Conservation (phyloP, 2,113 vertebrate species). For the Siphamia tubifer region DNA sequence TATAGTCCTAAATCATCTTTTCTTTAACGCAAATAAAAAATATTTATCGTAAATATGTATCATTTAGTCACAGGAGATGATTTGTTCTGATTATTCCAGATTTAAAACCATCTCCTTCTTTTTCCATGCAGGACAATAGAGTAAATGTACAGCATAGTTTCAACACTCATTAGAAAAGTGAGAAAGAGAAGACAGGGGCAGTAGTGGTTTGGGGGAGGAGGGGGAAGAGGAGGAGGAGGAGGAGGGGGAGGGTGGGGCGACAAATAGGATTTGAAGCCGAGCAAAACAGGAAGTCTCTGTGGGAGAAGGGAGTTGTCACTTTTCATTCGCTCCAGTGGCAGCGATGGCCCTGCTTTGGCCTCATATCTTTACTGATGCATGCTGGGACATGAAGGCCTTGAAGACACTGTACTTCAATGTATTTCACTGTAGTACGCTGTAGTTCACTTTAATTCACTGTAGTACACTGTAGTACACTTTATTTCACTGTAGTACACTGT, state of each 20-base stretch:
- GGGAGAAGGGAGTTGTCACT: conserved; percentile 56
- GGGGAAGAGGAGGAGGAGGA: neutral
- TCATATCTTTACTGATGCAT: conserved; percentile 5
- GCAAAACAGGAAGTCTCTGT: conserved; percentile 47
- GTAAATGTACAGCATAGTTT: neutral
- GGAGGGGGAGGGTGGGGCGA: neutral
- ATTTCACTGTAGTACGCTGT: no score
- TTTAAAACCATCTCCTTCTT: neutral
- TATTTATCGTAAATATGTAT: conserved; percentile 16
- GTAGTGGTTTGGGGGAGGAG: neutral
- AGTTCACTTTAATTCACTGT: no score
- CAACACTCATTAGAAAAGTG: conserved; percentile 1
- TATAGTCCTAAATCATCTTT: no score
- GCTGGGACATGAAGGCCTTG: neutral
- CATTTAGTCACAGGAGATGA: neutral
- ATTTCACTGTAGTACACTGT: no score
- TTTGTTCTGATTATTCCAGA: conserved; percentile 11
- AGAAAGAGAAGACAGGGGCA: neutral
- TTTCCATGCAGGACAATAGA: conserved; percentile 1
- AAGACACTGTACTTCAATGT: no score
- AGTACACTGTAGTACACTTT: no score
- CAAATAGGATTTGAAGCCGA: conserved; percentile 58
- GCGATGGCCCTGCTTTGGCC: conserved; percentile 12
- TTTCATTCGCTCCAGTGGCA: conserved; percentile 49
- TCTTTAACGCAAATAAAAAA: no score